Evolutionary conservation across 2,888 invertebrate genomes (phyloP).

Genomic region (Azorinus chamasolen): DNA sequence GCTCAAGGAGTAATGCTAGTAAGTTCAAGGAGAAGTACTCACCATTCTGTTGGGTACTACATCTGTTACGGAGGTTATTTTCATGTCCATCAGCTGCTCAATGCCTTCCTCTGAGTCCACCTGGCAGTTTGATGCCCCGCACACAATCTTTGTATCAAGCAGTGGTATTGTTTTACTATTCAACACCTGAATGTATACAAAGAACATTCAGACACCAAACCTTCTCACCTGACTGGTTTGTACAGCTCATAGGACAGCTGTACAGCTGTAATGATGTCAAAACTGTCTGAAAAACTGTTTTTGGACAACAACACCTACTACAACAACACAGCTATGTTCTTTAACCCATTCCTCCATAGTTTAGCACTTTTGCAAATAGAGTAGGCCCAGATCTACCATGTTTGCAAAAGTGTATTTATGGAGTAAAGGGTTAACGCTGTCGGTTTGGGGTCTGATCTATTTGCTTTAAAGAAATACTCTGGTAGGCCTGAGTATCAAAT

Average conservation of each 20-base stretch:
- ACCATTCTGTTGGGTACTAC: conserved; percentile 81
- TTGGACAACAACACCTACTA: no score
- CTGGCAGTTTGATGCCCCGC: conserved; percentile 75
- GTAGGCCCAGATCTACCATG: no score
- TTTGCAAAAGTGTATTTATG: no score
- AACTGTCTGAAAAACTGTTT: no score
- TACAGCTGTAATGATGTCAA: background rate
- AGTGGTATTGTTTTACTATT: conserved; percentile 72
- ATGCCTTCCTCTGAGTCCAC: conserved; percentile 65
- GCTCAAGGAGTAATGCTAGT: no score
- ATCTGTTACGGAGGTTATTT: conserved; percentile 74
- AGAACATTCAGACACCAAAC: conserved; percentile 60
- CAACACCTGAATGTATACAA: conserved; percentile 62
- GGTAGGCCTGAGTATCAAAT: no score
- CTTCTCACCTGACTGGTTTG: conserved; percentile 60
- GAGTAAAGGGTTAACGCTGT: no score
- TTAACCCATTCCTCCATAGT: no score
- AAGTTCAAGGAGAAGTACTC: conserved; percentile 26
- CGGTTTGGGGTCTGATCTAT: no score
- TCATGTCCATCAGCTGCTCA: conserved; percentile 62
- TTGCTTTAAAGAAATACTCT: no score
- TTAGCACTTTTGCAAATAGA: no score
- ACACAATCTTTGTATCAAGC: conserved; percentile 76
- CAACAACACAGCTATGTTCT: no score
- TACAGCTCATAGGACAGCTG: background rate